phyloP scores from a whole-genome alignment of 2,113 vertebrate species.

The Pollimyrus isidori region DNA sequence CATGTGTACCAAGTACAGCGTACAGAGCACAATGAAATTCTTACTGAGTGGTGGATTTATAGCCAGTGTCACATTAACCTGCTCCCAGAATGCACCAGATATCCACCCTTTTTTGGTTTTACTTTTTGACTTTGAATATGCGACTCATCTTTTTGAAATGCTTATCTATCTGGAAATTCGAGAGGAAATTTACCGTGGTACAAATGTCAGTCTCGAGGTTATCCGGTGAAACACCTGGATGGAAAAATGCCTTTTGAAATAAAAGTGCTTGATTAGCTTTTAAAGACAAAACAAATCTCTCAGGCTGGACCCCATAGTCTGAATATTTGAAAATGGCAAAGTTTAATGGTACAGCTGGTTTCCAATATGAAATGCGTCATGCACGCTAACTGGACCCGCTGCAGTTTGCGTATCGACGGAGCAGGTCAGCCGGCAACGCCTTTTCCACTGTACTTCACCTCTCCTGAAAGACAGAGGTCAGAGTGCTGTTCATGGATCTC shows the following conservation, averaged over 20 bases:
- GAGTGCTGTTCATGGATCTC: too few relatives aligned
- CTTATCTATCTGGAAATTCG: background rate
- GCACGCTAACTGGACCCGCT: too few relatives aligned
- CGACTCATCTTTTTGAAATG: background rate
- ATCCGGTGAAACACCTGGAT: background rate
- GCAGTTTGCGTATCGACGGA: too few relatives aligned
- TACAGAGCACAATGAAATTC: too few relatives aligned
- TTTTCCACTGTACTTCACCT: too few relatives aligned
- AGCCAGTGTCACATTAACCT: background rate
- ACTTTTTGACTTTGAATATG: background rate
- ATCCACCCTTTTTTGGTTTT: background rate
- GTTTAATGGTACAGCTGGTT: background rate
- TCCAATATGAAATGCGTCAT: background rate
- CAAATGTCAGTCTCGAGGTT: background rate
- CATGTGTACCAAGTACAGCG: too few relatives aligned
- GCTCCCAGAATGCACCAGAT: background rate
- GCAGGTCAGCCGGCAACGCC: too few relatives aligned
- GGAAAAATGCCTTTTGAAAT: background rate
- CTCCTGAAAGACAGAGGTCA: too few relatives aligned
- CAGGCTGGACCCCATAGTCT: background rate
- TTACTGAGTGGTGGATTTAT: too few relatives aligned
- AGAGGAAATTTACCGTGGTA: background rate
- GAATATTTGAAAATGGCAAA: background rate
- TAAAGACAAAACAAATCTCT: background rate
- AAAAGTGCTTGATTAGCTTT: background rate